phyloP scores from a whole-genome alignment of 2,113 vertebrate genomes.

The Stigmatopora nigra region DNA sequence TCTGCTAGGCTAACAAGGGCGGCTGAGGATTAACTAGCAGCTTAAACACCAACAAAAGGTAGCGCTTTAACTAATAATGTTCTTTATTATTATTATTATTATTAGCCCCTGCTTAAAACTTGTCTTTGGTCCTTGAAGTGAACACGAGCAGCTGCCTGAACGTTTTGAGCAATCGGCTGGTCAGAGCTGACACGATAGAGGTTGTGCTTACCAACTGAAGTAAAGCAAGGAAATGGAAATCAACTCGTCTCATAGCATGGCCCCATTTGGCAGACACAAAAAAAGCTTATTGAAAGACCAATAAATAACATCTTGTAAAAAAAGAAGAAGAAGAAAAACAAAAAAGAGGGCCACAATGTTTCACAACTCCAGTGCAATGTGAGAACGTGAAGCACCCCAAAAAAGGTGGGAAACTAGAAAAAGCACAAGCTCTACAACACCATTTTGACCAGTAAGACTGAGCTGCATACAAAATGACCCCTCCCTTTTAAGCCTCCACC shows the following conservation, averaged over 20 bases:
- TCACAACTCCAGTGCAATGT: slow-evolving; percentile 74
- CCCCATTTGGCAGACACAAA: slow-evolving; percentile 58
- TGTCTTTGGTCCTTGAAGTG: slow-evolving; percentile 79
- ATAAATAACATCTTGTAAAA: slow-evolving; percentile 81
- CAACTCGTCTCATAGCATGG: slow-evolving; percentile 56
- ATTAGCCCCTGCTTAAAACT: slow-evolving; percentile 78
- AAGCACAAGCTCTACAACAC: slow-evolving; percentile 77
- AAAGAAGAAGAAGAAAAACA: slow-evolving; percentile 50
- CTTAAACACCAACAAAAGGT: slow-evolving; percentile 60
- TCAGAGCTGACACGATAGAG: slow-evolving; percentile 68
- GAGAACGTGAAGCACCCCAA: slow-evolving; percentile 62
- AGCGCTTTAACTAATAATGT: slow-evolving; percentile 56
- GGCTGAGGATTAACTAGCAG: slow-evolving; percentile 70
- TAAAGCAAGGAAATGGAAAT: slow-evolving; percentile 47
- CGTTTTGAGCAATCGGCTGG: slow-evolving; percentile 61
- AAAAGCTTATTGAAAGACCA: slow-evolving; percentile 70
- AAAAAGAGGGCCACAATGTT: slow-evolving; percentile 69
- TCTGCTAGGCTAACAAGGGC: slow-evolving; percentile 66
- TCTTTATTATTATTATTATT: background rate
- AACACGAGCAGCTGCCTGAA: slow-evolving; percentile 70
- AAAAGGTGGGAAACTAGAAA: slow-evolving; percentile 57
- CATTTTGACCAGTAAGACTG: slow-evolving; percentile 68
- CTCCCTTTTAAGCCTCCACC: slow-evolving; percentile 67
- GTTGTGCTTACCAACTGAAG: slow-evolving; percentile 70
- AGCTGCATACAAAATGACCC: slow-evolving; percentile 48